Evolutionary conservation across 1,140 invertebrate species (phyloP).

Genomic region (Lerema accius): DNA sequence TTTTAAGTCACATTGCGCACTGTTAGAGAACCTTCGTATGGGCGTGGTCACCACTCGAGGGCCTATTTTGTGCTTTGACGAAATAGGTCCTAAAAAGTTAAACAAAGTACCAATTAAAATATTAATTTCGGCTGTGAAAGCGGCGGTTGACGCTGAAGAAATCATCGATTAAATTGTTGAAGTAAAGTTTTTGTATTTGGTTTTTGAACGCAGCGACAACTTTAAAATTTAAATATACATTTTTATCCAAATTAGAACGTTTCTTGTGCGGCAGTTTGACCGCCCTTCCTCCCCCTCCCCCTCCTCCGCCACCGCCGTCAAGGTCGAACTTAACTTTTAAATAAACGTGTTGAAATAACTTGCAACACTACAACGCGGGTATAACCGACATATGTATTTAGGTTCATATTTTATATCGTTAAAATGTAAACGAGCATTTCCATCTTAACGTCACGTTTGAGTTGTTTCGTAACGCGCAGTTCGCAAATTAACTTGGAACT

Average conservation of each 20-base stretch:
- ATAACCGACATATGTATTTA: neutral
- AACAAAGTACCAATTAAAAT: too few relatives aligned
- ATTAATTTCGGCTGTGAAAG: neutral
- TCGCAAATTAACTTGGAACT: too few relatives aligned
- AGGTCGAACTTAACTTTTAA: constrained; percentile 19
- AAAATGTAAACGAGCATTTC: too few relatives aligned
- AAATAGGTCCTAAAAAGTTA: too few relatives aligned
- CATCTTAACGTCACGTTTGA: too few relatives aligned
- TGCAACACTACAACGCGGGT: constrained; percentile 8
- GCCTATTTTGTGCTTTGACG: too few relatives aligned
- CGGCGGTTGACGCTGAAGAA: neutral
- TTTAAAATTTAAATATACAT: constrained; percentile 1
- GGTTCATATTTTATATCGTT: too few relatives aligned
- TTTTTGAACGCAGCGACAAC: neutral
- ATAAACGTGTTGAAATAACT: constrained; percentile 21
- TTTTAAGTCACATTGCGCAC: too few relatives aligned
- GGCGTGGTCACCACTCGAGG: too few relatives aligned
- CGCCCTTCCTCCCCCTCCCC: neutral
- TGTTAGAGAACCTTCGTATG: too few relatives aligned
- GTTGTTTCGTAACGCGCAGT: too few relatives aligned
- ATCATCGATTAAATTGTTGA: neutral
- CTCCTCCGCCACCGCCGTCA: constrained; percentile 1
- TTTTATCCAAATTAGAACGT: constrained; percentile 21
- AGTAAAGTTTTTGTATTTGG: neutral
- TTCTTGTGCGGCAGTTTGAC: constrained; percentile 16